Percentiles rank a stretch among this genome's conserved stretches.
These are phyloP conservation scores for Caenorhabditis sulstoni DNA, from an alignment of 2,888 invertebrate genomes.

Conservation along the genomic window DNA sequence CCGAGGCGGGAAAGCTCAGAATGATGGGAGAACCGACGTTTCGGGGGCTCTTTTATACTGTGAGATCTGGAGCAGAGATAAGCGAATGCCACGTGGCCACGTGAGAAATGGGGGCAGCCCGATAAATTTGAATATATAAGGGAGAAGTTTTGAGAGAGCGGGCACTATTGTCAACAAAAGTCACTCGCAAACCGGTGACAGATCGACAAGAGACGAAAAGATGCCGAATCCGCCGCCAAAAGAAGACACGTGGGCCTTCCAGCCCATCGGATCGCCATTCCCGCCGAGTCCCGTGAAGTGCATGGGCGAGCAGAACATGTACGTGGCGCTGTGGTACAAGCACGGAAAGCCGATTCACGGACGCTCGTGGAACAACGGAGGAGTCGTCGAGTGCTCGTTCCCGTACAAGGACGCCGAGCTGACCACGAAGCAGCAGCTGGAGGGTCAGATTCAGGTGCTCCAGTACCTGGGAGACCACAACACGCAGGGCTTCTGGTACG, in stretches of 20 bases:
- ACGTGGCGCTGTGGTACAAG: slow-evolving; percentile 73
- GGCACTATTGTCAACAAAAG: too few relatives aligned
- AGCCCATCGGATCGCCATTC: slow-evolving; percentile 67
- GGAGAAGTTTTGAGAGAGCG: too few relatives aligned
- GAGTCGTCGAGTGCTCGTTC: slow-evolving; percentile 76
- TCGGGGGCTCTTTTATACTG: too few relatives aligned
- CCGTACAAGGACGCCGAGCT: slow-evolving; percentile 74
- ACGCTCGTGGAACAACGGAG: slow-evolving; percentile 74
- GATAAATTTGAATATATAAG: too few relatives aligned
- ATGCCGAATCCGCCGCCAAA: slow-evolving; percentile 58
- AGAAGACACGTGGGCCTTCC: slow-evolving; percentile 65
- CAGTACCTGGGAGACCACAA: slow-evolving; percentile 78
- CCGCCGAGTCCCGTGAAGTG: slow-evolving; percentile 64
- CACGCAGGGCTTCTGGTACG: slow-evolving; percentile 73
- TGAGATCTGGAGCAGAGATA: too few relatives aligned
- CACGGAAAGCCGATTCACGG: slow-evolving; percentile 75
- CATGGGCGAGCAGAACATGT: slow-evolving; percentile 68
- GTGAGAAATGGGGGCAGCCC: too few relatives aligned
- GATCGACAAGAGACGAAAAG: background rate
- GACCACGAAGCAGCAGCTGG: slow-evolving; percentile 70
- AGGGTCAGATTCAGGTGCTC: slow-evolving; percentile 77
- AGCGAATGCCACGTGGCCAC: too few relatives aligned
- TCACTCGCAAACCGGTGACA: too few relatives aligned
- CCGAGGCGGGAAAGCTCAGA: too few relatives aligned
- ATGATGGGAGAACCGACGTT: too few relatives aligned